Evolutionary conservation across 2,888 invertebrate species (phyloP).

Genomic region (Azorinus chamasolen): DNA sequence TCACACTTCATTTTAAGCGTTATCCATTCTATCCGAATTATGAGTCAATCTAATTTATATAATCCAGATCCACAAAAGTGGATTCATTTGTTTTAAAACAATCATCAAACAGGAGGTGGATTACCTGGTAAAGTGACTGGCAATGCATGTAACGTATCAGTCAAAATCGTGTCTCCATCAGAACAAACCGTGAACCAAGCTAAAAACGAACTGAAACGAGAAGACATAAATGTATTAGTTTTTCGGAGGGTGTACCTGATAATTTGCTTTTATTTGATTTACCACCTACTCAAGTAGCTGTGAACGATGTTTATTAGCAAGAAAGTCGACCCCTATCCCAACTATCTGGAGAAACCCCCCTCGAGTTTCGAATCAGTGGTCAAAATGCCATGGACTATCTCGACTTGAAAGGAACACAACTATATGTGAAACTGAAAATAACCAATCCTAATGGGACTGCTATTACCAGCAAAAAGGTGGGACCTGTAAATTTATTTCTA

Average conservation of each 20-base stretch:
- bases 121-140: neutral
- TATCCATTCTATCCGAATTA: constrained; percentile 49
- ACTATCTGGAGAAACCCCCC: constrained; percentile 41
- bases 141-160: constrained; percentile 6
- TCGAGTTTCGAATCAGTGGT: constrained; percentile 57
- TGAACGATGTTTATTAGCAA: constrained; percentile 49
- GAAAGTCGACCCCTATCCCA: constrained; percentile 58
- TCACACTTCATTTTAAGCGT: constrained; percentile 55
- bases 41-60: constrained; percentile 19
- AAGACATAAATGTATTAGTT: constrained; percentile 37
- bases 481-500: constrained; percentile 54
- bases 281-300: constrained; percentile 54
- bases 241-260: constrained; percentile 48
- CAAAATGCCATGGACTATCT: constrained; percentile 55
- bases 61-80: constrained; percentile 27
- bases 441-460: too few relatives aligned
- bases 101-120: constrained; percentile 23
- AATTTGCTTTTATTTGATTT: constrained; percentile 53
- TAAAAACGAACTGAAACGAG: constrained; percentile 46
- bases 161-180: constrained; percentile 40
- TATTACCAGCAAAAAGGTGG: constrained; percentile 41
- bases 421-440: too few relatives aligned
- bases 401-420: too few relatives aligned
- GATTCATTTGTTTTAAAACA: constrained; percentile 28
- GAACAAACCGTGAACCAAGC: constrained; percentile 47